phyloP scores from a whole-genome alignment of 2,797 vertebrate species.

The Gambelia wislizenii region DNA sequence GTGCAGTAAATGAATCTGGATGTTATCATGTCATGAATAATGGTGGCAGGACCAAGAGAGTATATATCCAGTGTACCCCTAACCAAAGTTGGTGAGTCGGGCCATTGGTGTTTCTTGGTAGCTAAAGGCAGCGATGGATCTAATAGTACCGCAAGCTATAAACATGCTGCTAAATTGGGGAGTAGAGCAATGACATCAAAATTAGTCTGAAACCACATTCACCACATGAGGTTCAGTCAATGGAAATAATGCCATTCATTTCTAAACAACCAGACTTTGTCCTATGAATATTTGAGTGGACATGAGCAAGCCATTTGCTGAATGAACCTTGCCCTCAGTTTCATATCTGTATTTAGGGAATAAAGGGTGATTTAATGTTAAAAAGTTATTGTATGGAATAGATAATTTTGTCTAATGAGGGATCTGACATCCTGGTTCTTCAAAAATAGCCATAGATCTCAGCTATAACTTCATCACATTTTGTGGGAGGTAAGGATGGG shows the following conservation, averaged over 20 bases:
- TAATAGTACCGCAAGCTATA: not conserved
- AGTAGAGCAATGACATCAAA: not conserved
- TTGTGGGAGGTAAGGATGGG: rapidly evolving
- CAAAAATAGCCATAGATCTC: no score
- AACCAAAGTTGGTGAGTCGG: not conserved
- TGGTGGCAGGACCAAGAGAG: not conserved
- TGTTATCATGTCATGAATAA: not conserved
- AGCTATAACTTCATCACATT: not conserved
- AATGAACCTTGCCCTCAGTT: not conserved
- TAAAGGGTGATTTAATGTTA: no score
- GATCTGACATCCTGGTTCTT: no score
- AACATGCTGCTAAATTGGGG: not conserved
- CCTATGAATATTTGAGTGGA: not conserved
- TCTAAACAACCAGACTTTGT: not conserved
- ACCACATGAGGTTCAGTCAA: not conserved
- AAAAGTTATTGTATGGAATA: no score
- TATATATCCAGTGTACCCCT: no score
- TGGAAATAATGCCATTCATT: not conserved
- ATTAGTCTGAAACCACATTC: not conserved
- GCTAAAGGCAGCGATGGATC: not conserved
- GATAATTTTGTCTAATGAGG: no score
- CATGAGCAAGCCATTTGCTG: not conserved
- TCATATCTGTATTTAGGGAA: no score
- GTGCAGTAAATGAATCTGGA: not conserved
- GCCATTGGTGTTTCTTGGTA: not conserved